Evolutionary conservation across 2,113 vertebrate genomes (phyloP), one percentile per base, ranked within the genome.

Genomic region (Sander vitreus): DNA sequence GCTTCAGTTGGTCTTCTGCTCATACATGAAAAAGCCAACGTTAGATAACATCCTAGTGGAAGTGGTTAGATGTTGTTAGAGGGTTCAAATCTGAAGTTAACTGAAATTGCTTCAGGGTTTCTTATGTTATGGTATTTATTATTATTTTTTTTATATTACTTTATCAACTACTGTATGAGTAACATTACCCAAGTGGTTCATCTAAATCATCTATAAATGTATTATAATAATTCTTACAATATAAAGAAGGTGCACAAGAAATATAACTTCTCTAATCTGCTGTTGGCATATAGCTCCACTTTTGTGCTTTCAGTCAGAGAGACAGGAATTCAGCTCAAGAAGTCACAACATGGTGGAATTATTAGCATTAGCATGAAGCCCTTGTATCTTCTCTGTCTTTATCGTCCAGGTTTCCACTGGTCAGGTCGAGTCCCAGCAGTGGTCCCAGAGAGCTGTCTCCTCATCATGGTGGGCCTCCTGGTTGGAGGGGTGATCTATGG

Each of bases 381-480:
- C 10, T 8, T 39, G 23, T 13, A 6, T 47, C 12, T 33, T 67
- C 8, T 25, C 2, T 33, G 39, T 71, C 19, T 79, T 19, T n/a
- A 16, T 23, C 3, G 10, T 63, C 21, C 90, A 96, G 95, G 94
- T 2, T 97, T 97, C 90, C 95, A 97, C 19, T 93, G 96, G 7
- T 95, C 94, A 9, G 95, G 95, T 86, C 95, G 94, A n/a, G 90
- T 97, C 51, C 94, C 96, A 18, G 93, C 95, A 0, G 94, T 97
- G 0, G 94, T 97, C 51, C 96, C 96, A 0, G 96, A 97, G 77
- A 96, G 95, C 92, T 96, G 95, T 9, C 84, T 97, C 30, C 75
- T 97, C 88, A 96, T 97, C 75, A 96, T 96, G 84, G 93, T 97
- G 63, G 96, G 96, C 5, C 94, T 97, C 33, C 94, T 97, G 74